Percentiles rank a stretch among this genome's conserved stretches.
Evolutionary conservation across 2,888 invertebrate genomes (phyloP).

Genomic region (Nesidiocoris tenuis): DNA sequence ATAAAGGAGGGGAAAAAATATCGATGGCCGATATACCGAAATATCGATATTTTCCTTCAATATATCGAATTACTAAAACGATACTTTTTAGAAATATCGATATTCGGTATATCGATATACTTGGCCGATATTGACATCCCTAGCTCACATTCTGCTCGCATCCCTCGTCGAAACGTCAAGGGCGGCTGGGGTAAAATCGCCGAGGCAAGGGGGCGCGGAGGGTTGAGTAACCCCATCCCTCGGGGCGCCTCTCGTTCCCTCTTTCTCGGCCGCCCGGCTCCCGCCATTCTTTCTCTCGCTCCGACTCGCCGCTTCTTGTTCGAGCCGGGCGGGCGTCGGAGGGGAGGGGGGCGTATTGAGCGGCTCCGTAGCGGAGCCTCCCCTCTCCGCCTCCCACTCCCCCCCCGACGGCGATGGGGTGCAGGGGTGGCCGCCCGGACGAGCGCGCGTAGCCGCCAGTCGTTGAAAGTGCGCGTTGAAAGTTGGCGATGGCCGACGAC

Average conservation of each 20-base stretch:
- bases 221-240: neutral
- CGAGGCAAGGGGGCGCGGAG: neutral
- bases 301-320: neutral
- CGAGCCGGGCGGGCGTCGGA: neutral
- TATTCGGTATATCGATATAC: too few species aligned
- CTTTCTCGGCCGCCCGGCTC: neutral
- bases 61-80: too few species aligned
- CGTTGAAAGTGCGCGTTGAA: neutral
- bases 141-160: too few species aligned
- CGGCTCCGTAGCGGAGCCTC: neutral
- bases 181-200: neutral
- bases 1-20: too few species aligned
- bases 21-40: too few species aligned
- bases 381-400: neutral
- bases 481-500: slow-evolving; percentile 29
- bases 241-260: neutral
- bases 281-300: neutral
- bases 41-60: too few species aligned
- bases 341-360: neutral
- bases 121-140: too few species aligned
- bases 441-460: neutral
- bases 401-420: neutral
- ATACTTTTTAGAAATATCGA: too few species aligned
- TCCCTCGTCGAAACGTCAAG: too few species aligned
- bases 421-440: neutral